Base-by-base conservation (phyloP, 2,888 invertebrate genomes). In the Drosophila neotestacea region DNA sequence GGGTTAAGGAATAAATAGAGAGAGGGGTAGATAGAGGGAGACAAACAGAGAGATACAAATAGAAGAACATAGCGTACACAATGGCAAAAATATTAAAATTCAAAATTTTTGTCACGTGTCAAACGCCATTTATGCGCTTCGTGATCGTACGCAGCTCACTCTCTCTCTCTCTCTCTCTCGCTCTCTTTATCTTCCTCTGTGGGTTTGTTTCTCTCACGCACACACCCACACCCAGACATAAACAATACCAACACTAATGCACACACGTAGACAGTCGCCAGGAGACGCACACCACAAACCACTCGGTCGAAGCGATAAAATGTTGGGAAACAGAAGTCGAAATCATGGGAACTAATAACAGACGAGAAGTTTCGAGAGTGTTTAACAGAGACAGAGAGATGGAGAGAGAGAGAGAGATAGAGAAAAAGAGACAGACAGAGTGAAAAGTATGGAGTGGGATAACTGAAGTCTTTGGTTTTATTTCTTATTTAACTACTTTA, bases 121-220 rank as follows among this genome's bases (percentile, higher is more conserved):
- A 85, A 85, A 88, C 77, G 85, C 85, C 85, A 85, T 85, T 85
- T 85, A 88, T 85, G 85, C 85, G 85, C 85, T 86, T 73, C 89
- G 85, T 85, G 85, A 85, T 85, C 89, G 87, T 77, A 86, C 73
- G 78, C 84, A 70, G 74, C 71, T 68, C 39, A 56, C 58, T 32
- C 55, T 34, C 39, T 22, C 41, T 44, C 77, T 27, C 59, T 48
- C 54, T 16, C 32, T 64, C 51, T 47, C 64, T 44, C n/a, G 36
- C 48, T 51, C 56, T 54, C 46, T 56, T n/a, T n/a, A n/a, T n/a
- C n/a, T n/a, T n/a, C n/a, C 11, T 38, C 10, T 10, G 60, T 50
- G 22, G 22, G 16, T 16, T 1, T 16, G 16, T 16, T 22, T 22
- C 22, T 22, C 22, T 22, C 22, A 22, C 22, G 22, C 48, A 48